A percentile compares a stretch with the other conserved stretches of the same genome.
Conservation (phyloP, 2,797 vertebrate species). For the Molossus molossus region DNA sequence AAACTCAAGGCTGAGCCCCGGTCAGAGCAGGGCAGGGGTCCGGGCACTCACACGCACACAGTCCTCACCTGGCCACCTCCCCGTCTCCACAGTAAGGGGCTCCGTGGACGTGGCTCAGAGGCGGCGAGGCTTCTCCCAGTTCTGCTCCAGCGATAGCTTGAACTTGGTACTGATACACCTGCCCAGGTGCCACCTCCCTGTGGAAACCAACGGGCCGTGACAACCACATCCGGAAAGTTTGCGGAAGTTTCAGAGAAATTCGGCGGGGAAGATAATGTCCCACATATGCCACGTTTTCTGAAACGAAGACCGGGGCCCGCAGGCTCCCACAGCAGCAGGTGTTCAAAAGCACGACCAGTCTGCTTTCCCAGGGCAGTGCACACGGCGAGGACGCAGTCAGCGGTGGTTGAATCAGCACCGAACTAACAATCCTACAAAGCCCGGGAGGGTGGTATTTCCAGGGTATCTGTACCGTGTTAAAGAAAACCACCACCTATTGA, state of each 20-base stretch:
- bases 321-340: not conserved
- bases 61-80: conserved; percentile 92
- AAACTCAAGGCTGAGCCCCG: not conserved
- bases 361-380: not conserved
- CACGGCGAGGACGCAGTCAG: not conserved
- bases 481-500: not conserved
- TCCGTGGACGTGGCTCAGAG: conserved; percentile 92
- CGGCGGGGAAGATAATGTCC: not conserved
- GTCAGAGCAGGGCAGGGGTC: too few species aligned
- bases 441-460: not conserved
- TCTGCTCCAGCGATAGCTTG: conserved; percentile 92
- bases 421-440: not conserved
- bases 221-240: not conserved
- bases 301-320: not conserved
- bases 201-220: conserved; percentile 77
- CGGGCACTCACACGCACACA: not conserved
- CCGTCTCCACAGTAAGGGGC: conserved; percentile 96
- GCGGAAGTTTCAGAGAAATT: not conserved
- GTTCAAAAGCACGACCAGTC: not conserved
- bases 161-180: conserved; percentile 94
- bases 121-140: conserved; percentile 93
- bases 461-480: not conserved
- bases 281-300: not conserved
- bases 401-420: not conserved
- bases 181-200: conserved; percentile 93